A percentile compares a stretch with the other conserved stretches of the same genome.
phyloP scores from a whole-genome alignment of 35 echinoderm and acorn worm genomes.

The Amphiura filiformis region DNA sequence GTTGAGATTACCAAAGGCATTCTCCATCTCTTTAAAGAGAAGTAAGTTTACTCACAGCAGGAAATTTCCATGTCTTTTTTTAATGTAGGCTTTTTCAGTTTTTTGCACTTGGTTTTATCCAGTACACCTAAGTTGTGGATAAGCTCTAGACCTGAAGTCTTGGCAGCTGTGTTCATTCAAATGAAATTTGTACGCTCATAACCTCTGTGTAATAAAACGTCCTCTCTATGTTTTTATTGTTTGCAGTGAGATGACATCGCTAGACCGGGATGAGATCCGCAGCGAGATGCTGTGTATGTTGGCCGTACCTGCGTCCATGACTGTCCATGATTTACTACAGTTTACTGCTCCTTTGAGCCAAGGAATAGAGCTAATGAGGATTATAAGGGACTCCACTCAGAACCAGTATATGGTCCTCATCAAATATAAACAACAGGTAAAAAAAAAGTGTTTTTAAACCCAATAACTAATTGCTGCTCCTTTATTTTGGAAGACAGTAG shows the following conservation, averaged over 20 bases:
- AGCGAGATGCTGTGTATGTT: slow-evolving; percentile 98
- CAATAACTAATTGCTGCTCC: not conserved
- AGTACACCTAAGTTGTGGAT: too few species aligned
- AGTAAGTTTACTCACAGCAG: slow-evolving; percentile 53
- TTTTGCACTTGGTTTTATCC: too few species aligned
- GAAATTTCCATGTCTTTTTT: not conserved
- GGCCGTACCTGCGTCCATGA: slow-evolving; percentile 84
- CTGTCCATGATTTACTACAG: slow-evolving; percentile 81
- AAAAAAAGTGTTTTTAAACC: not conserved
- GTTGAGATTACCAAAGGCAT: slow-evolving; percentile 97
- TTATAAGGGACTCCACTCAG: slow-evolving; percentile 82
- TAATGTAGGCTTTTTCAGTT: too few species aligned
- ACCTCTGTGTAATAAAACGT: too few species aligned
- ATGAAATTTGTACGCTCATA: too few species aligned
- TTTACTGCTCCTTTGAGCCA: slow-evolving; percentile 77
- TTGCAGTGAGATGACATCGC: slow-evolving; percentile 71
- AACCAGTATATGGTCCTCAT: slow-evolving; percentile 97
- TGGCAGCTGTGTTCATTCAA: too few species aligned
- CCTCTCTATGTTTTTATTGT: slow-evolving; percentile 1
- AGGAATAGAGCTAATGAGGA: slow-evolving; percentile 78
- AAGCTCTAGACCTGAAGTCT: too few species aligned
- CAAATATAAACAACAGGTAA: slow-evolving; percentile 89
- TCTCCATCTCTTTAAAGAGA: slow-evolving; percentile 95
- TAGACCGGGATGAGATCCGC: slow-evolving; percentile 71
- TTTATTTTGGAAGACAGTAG: not conserved